A percentile compares a stretch with the other conserved stretches of the same genome.
These are phyloP conservation scores for Chaetophractus vellerosus DNA, from an alignment of 2,797 vertebrate genomes.

Conservation along the genomic window DNA sequence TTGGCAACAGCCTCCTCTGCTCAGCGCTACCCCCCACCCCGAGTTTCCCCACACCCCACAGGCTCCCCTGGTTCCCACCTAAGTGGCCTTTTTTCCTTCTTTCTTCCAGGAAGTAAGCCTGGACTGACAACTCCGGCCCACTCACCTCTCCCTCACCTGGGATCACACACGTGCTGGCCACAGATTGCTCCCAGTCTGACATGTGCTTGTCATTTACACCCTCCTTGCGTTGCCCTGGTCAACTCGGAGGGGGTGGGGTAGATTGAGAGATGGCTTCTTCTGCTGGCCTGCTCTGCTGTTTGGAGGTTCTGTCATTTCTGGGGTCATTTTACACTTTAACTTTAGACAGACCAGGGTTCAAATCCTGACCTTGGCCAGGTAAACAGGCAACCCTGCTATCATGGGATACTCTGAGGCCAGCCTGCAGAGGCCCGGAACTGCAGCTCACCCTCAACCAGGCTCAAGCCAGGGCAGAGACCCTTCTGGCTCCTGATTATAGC, in stretches of 20 bases:
- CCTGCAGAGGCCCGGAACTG: not conserved
- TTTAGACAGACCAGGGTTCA: not conserved
- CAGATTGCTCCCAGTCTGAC: slow-evolving; percentile 62
- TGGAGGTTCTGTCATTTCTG: slow-evolving; percentile 63
- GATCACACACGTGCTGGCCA: slow-evolving; percentile 61
- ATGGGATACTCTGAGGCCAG: not conserved
- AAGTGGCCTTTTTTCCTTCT: slow-evolving; percentile 72
- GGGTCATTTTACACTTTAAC: slow-evolving; percentile 32
- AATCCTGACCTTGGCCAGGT: not conserved
- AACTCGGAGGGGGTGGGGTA: not conserved
- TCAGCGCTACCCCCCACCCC: slow-evolving; percentile 60
- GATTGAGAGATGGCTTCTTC: not conserved
- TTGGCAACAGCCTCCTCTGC: slow-evolving; percentile 75
- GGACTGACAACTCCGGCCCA: slow-evolving; percentile 8
- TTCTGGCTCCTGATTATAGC: not conserved
- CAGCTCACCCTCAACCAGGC: not conserved
- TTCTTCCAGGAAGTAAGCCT: slow-evolving; percentile 72
- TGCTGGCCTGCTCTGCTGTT: not conserved
- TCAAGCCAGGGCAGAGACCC: not conserved
- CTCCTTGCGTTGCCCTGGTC: not conserved
- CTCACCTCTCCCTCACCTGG: slow-evolving; percentile 72
- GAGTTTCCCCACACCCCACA: slow-evolving; percentile 44
- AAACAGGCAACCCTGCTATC: not conserved
- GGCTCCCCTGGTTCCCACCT: slow-evolving; percentile 70
- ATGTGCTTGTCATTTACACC: slow-evolving; percentile 32